Percentiles rank a stretch among this genome's conserved stretches.
Evolutionary conservation across 2,113 vertebrate species (phyloP).

Genomic region (Paradisaea rubra): DNA sequence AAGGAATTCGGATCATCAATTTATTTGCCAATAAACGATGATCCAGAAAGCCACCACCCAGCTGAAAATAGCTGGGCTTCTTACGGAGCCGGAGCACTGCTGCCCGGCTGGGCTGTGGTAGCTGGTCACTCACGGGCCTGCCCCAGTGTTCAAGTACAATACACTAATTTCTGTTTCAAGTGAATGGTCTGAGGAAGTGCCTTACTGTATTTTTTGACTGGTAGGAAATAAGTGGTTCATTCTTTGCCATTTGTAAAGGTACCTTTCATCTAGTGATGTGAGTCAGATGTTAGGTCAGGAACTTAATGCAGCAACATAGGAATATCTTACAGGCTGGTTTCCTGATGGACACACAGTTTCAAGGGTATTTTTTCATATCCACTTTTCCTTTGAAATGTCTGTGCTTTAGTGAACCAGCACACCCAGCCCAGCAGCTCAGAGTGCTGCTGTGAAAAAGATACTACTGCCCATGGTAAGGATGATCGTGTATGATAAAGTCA

Average conservation of each 20-base stretch:
- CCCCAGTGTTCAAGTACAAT: neutral
- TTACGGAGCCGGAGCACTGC: neutral
- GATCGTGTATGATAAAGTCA: neutral
- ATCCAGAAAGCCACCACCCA: neutral
- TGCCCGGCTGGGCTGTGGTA: neutral
- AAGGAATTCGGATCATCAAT: neutral
- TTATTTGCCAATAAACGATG: neutral
- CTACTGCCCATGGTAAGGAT: neutral
- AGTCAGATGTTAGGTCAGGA: neutral
- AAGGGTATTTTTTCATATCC: neutral
- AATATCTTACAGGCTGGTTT: neutral
- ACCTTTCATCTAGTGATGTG: neutral
- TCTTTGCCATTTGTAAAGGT: neutral
- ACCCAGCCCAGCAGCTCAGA: constrained; percentile 1
- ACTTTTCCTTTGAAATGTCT: constrained; percentile 19
- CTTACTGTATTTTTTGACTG: neutral
- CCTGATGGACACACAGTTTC: neutral
- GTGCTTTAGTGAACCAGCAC: neutral
- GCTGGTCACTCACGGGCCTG: neutral
- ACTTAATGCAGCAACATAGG: neutral
- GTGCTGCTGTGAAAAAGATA: neutral
- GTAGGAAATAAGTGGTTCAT: neutral
- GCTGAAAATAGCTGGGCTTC: neutral
- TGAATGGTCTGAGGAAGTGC: neutral
- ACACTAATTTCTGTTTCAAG: neutral